Evolutionary conservation across 2,888 invertebrate genomes (phyloP), one percentile per base, ranked within the genome.

Genomic region (Diaphora mendica): DNA sequence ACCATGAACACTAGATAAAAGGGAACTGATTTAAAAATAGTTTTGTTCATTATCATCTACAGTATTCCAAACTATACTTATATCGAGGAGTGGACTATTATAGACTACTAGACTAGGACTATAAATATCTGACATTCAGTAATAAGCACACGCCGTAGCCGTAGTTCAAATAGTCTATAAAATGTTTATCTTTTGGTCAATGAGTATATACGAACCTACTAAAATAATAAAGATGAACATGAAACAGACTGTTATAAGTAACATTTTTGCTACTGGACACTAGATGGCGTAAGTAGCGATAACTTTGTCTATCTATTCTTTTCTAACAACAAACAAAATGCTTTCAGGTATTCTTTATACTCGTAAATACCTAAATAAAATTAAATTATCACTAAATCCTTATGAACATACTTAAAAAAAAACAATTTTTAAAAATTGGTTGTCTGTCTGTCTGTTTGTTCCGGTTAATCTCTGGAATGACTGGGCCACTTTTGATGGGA

Each of bases 251-350:
- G 30, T 7, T 17, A 17, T 55, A 30, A 62, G 30, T 62, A 9
- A 2, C 17, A 2, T 62, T 70, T 64, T 68, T n/a, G 84, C 91
- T 90, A 91, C 84, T 89, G 26, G 75, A 74, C 85, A 77, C 82
- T 83, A 91, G 91, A 90, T 89, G 90, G 86, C 89, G 80, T 42
- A 80, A 65, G 33, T 70, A 48, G 42, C 33, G 9, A 35, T 64
- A 42, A 55, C 17, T 39, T 55, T 39, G 15, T 44, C 13, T 44
- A 11, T 44, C 13, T 44, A 35, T 64, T 51, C 26, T 26, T 26
- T 17, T 35, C 1, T 42, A 20, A 48, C n/a, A 48, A 48, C 48
- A 48, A 15, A 48, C 5, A 48, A 48, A 20, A 48, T 48, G 48
- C 1, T 20, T 48, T 3, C 3, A 20, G 4, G 7, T 48, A 20